Evolutionary conservation across 2,888 invertebrate genomes (phyloP).

Genomic region (Leptopilina syphax): DNA sequence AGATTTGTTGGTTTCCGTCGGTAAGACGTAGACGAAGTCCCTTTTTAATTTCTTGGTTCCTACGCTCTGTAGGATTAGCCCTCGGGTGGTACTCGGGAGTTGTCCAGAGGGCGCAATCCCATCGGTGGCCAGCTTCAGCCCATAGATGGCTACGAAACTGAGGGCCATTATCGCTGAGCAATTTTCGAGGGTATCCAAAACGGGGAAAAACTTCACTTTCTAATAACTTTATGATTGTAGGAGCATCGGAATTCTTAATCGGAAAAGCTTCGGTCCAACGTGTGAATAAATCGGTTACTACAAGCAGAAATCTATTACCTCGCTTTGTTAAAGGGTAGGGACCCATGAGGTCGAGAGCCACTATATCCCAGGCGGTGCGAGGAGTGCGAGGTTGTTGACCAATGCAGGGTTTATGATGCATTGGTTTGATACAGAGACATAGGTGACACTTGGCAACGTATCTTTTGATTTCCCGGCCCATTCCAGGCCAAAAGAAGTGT

Average conservation of each 20-base stretch:
- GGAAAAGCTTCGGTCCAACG: constrained; percentile 59
- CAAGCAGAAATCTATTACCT: constrained; percentile 51
- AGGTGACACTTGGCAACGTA: too few species aligned
- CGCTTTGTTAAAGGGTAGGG: constrained; percentile 44
- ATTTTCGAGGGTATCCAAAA: not conserved
- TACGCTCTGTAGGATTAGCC: not conserved
- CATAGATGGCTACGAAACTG: not conserved
- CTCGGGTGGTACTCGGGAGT: not conserved
- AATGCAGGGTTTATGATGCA: not conserved
- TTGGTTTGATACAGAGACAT: too few species aligned
- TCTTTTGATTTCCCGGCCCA: too few species aligned
- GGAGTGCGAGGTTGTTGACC: not conserved
- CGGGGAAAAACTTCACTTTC: not conserved
- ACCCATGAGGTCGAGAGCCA: constrained; percentile 48
- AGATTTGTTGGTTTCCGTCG: not conserved
- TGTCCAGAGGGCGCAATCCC: not conserved
- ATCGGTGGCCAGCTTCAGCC: not conserved
- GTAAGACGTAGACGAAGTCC: not conserved
- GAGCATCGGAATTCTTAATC: constrained; percentile 14
- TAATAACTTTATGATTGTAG: not conserved
- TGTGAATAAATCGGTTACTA: constrained; percentile 53
- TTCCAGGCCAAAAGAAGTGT: too few species aligned
- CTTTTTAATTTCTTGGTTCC: not conserved
- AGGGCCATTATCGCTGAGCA: not conserved
- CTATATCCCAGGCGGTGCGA: constrained; percentile 38